Evolutionary conservation across 1,140 invertebrate species (phyloP).

Genomic region (Kradibia gibbosae): DNA sequence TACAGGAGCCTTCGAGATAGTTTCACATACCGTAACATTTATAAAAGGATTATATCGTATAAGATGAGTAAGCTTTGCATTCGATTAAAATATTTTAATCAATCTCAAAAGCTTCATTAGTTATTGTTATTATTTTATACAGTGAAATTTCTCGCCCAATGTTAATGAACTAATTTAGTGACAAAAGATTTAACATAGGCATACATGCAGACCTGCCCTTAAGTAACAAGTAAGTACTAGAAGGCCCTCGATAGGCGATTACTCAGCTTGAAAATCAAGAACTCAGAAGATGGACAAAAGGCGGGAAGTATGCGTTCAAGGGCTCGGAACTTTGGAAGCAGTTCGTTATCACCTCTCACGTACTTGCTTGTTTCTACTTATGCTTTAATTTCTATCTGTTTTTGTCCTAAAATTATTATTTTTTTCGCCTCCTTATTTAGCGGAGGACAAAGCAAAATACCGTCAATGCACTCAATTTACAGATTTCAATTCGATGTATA

Average conservation of each 20-base stretch:
- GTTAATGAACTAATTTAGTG: slow-evolving; percentile 1
- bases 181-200: not conserved
- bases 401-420: too few relatives aligned
- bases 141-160: not conserved
- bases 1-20: too few relatives aligned
- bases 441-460: too few relatives aligned
- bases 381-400: not conserved
- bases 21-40: too few relatives aligned
- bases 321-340: not conserved
- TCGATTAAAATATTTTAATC: not conserved
- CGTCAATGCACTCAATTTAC: too few relatives aligned
- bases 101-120: not conserved
- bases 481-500: too few relatives aligned
- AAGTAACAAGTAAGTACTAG: slow-evolving; percentile 22
- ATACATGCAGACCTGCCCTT: not conserved
- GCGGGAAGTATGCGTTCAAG: slow-evolving; percentile 2
- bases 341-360: not conserved
- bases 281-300: slow-evolving; percentile 10
- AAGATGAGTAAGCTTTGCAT: too few relatives aligned
- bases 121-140: not conserved
- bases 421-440: too few relatives aligned
- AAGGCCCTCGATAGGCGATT: not conserved
- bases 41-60: too few relatives aligned
- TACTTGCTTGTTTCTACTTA: not conserved
- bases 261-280: slow-evolving; percentile 11